A percentile compares a stretch with the other conserved stretches of the same genome.
Conservation (phyloP, 2,888 invertebrate genomes). For the Corythucha ciliata region DNA sequence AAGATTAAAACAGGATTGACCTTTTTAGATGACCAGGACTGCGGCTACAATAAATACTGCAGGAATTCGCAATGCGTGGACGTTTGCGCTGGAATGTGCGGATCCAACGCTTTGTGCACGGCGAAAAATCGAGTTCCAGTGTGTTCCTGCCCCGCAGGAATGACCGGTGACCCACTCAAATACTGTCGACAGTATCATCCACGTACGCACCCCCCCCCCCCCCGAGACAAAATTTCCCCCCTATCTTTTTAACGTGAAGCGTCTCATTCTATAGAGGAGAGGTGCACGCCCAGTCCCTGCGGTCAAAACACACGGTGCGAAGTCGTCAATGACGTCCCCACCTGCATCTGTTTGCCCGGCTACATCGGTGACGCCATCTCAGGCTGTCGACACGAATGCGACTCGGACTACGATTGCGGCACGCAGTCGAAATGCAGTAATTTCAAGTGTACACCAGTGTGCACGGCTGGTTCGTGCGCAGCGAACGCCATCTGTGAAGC, state of each 20-base stretch:
- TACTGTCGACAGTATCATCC: conserved; percentile 64
- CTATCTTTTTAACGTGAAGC: too few relatives aligned
- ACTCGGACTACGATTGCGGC: conserved; percentile 63
- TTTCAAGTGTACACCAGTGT: conserved; percentile 67
- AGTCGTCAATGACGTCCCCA: conserved; percentile 63
- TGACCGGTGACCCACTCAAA: conserved; percentile 67
- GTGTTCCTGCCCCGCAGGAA: conserved; percentile 68
- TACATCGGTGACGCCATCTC: conserved; percentile 63
- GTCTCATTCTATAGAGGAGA: conserved; percentile 67
- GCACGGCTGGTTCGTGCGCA: conserved; percentile 57
- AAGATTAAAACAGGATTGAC: too few relatives aligned
- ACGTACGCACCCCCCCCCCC: conserved; percentile 47
- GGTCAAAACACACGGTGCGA: conserved; percentile 73
- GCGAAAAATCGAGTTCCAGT: conserved; percentile 68
- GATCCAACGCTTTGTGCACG: conserved; percentile 64
- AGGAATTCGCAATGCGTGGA: conserved; percentile 67
- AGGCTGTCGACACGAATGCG: conserved; percentile 77
- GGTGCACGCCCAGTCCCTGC: conserved; percentile 74
- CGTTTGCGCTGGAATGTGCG: conserved; percentile 68
- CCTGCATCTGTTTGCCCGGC: conserved; percentile 68
- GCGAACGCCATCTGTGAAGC: conserved; percentile 70
- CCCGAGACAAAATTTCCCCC: too few relatives aligned
- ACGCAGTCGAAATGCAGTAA: conserved; percentile 58
- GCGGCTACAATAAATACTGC: conserved; percentile 60
- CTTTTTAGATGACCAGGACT: conserved; percentile 64